Percentiles rank a stretch among this genome's conserved stretches.
Evolutionary conservation across 2,797 vertebrate genomes (phyloP).

Genomic region (Poecilia wingei): DNA sequence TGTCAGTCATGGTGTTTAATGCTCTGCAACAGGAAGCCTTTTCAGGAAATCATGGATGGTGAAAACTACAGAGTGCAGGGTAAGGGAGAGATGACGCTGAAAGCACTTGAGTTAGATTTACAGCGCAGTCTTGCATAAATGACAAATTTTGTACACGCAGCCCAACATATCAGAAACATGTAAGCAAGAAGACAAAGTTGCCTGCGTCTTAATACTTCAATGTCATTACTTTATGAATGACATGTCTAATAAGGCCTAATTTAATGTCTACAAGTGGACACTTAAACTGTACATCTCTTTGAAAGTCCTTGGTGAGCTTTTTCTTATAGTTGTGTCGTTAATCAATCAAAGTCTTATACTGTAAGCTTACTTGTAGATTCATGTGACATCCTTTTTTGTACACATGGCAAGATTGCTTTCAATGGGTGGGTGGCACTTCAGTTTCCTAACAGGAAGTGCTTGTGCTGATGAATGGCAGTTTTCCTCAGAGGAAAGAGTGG

Average conservation of each 20-base stretch:
- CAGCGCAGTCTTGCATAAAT: background rate
- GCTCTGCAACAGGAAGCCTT: background rate
- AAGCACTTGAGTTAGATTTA: background rate
- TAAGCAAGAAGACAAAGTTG: background rate
- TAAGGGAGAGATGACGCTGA: background rate
- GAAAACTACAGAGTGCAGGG: background rate
- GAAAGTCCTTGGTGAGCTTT: background rate
- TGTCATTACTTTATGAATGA: background rate
- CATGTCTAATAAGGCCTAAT: background rate
- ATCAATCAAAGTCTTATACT: background rate
- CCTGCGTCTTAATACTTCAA: background rate
- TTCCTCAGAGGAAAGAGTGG: constrained; percentile 75
- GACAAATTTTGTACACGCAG: background rate
- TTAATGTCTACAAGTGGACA: background rate
- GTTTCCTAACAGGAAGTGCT: constrained; percentile 74
- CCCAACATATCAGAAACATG: background rate
- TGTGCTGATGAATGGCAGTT: constrained; percentile 60
- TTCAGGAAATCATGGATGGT: background rate
- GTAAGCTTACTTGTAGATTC: constrained; percentile 11
- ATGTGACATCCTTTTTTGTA: background rate
- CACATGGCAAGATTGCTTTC: constrained; percentile 30
- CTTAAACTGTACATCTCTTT: background rate
- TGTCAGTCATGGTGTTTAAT: background rate
- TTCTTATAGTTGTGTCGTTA: background rate
- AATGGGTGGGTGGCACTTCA: constrained; percentile 63